These are phyloP conservation scores for Lasioglossum baleicum DNA, from an alignment of 1,140 invertebrate species.

Conservation along the genomic window DNA sequence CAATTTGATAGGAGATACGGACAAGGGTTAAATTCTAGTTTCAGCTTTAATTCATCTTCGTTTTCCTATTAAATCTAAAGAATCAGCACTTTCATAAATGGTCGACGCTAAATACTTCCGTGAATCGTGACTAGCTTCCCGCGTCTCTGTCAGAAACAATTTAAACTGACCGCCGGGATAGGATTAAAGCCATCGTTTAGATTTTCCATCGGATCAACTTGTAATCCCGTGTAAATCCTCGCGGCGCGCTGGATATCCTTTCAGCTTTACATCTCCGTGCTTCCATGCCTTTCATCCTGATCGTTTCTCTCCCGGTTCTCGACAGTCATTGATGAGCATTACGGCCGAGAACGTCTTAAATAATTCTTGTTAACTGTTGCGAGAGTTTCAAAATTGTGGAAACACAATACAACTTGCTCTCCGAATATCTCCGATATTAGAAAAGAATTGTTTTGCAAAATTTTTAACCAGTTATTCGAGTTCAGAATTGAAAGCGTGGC, in stretches of 20 bases:
- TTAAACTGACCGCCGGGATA: background rate
- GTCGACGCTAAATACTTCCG: too few species aligned
- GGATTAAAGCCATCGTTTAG: slow-evolving; percentile 27
- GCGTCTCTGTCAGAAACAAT: background rate
- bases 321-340: background rate
- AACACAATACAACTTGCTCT: too few species aligned
- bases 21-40: too few species aligned
- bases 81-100: too few species aligned
- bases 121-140: background rate
- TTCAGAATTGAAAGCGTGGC: too few species aligned
- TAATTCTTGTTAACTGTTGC: background rate
- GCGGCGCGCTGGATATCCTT: slow-evolving; percentile 18
- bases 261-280: background rate
- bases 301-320: background rate
- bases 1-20: too few species aligned
- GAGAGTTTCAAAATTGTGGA: too few species aligned
- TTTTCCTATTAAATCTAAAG: background rate
- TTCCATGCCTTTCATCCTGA: background rate
- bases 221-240: slow-evolving; percentile 38
- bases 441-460: too few species aligned
- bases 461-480: too few species aligned
- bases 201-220: slow-evolving; percentile 48
- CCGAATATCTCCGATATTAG: too few species aligned
- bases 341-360: background rate
- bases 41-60: background rate